phyloP scores from a whole-genome alignment of 35 echinoderm and acorn worm genomes.

The Patiria miniata region DNA sequence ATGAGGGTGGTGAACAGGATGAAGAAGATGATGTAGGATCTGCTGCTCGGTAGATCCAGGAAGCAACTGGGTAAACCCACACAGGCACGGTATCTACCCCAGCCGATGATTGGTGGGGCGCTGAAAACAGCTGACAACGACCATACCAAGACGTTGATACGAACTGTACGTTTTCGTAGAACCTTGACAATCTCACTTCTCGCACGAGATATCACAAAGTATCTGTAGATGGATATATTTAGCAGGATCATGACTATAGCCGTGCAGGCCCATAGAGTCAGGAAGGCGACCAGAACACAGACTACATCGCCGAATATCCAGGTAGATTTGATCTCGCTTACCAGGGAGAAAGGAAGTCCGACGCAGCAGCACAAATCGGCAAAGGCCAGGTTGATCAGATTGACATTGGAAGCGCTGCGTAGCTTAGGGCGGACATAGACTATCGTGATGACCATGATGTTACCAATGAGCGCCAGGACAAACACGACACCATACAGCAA shows the following conservation, averaged over 20 bases:
- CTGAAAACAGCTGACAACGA: conserved; percentile 32
- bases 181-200: conserved; percentile 48
- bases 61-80: conserved; percentile 43
- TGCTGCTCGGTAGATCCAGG: conserved; percentile 24
- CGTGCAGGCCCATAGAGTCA: conserved; percentile 37
- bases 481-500: conserved; percentile 33
- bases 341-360: conserved; percentile 38
- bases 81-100: conserved; percentile 40
- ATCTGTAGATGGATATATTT: conserved; percentile 53
- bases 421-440: conserved; percentile 54
- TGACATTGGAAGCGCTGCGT: conserved; percentile 48
- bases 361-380: conserved; percentile 57
- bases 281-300: conserved; percentile 46
- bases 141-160: conserved; percentile 29
- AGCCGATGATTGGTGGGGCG: conserved; percentile 44
- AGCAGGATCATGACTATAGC: conserved; percentile 54
- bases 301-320: conserved; percentile 40
- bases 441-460: conserved; percentile 36
- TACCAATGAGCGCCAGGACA: conserved; percentile 36
- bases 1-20: conserved; percentile 38
- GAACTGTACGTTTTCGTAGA: conserved; percentile 30
- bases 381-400: conserved; percentile 48
- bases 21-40: conserved; percentile 48
- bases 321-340: conserved; percentile 16
- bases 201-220: conserved; percentile 45